These are phyloP conservation scores for Rhea pennata DNA, from an alignment of 2,113 vertebrate species.

Conservation along the genomic window DNA sequence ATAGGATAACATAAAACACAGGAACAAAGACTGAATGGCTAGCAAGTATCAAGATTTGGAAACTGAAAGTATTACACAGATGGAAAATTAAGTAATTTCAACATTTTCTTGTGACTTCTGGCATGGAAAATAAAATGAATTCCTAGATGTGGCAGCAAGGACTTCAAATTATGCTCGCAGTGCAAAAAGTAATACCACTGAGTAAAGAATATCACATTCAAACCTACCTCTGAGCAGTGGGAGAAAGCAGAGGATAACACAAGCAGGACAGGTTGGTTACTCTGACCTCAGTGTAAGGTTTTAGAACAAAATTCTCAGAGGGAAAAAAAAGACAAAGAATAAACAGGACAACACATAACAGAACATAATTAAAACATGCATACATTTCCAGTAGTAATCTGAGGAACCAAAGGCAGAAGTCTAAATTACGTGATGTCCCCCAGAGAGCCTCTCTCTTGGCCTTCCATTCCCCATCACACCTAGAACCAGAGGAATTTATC, in stretches of 20 bases:
- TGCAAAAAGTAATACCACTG: not conserved
- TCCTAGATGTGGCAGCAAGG: not conserved
- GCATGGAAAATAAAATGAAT: not conserved
- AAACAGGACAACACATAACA: not conserved
- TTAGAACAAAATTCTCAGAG: not conserved
- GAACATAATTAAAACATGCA: not conserved
- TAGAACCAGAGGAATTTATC: not conserved
- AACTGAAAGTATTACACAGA: not conserved
- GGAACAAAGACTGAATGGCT: not conserved
- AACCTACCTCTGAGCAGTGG: not conserved
- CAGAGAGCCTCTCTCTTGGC: not conserved
- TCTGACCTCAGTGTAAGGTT: not conserved
- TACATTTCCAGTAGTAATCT: not conserved
- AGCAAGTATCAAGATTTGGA: not conserved
- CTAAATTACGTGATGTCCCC: not conserved
- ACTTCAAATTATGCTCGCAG: not conserved
- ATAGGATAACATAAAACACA: not conserved
- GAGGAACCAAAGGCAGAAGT: not conserved
- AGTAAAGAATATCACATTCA: no score
- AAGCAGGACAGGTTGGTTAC: not conserved
- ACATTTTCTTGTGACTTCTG: not conserved
- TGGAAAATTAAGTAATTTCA: not conserved
- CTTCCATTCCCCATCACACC: not conserved
- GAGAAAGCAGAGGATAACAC: not conserved
- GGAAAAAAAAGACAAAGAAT: not conserved